A percentile compares a stretch with the other conserved stretches of the same genome.
These are phyloP conservation scores for Theropithecus gelada DNA, from an alignment of 2,113 vertebrate species.

Conservation along the genomic window DNA sequence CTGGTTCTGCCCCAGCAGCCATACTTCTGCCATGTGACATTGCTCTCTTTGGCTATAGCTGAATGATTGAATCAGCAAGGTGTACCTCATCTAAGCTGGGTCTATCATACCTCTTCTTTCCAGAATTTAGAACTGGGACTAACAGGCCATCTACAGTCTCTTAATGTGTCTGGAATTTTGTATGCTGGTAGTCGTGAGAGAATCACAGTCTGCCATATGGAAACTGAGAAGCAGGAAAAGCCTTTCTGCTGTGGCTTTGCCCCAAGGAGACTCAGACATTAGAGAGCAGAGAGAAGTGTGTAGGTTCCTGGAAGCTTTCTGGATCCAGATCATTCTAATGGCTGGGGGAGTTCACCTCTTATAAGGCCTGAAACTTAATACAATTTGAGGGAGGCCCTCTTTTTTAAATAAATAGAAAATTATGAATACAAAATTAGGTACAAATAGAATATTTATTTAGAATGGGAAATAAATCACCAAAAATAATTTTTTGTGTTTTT, in stretches of 20 bases:
- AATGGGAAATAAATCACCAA: neutral
- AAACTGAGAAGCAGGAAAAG: neutral
- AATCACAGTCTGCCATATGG: neutral
- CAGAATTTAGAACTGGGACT: neutral
- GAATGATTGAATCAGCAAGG: neutral
- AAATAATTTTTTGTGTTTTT: neutral
- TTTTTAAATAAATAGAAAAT: neutral
- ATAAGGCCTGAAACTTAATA: neutral
- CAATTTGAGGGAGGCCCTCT: neutral
- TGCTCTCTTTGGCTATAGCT: neutral
- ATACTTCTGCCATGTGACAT: neutral
- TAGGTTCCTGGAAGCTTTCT: neutral
- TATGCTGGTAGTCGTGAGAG: neutral
- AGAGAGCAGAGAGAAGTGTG: neutral
- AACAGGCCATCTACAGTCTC: neutral
- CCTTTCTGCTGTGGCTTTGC: neutral
- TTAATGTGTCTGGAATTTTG: neutral
- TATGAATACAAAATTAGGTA: neutral
- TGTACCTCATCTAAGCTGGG: neutral
- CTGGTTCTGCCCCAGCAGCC: neutral
- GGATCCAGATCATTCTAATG: neutral
- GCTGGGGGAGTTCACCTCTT: neutral
- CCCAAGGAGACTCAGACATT: neutral
- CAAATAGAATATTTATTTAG: neutral
- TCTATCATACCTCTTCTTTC: neutral